Percentiles rank a stretch among this genome's conserved stretches.
phyloP scores from a whole-genome alignment of 2,888 invertebrate genomes.

The Aporophyla lueneburgensis region DNA sequence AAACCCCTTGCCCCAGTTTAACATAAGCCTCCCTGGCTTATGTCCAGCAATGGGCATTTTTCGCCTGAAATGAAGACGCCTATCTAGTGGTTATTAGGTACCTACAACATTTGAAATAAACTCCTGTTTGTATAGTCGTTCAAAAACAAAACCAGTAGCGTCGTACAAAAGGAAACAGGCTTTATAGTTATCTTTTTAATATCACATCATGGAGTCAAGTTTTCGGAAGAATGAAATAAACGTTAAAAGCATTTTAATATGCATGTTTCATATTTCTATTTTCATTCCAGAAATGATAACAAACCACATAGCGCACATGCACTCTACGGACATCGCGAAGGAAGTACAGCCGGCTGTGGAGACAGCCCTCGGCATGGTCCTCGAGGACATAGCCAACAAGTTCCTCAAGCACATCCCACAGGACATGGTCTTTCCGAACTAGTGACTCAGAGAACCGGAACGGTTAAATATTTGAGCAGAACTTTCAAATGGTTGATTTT shows the following conservation, averaged over 20 bases:
- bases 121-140: too few relatives aligned
- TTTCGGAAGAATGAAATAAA: too few relatives aligned
- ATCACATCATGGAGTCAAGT: too few relatives aligned
- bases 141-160: too few relatives aligned
- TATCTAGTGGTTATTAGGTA: too few relatives aligned
- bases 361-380: conserved; percentile 90
- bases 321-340: conserved; percentile 89
- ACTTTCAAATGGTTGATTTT: neutral
- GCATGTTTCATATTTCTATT: neutral
- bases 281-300: conserved; percentile 90
- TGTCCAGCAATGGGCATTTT: too few relatives aligned
- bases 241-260: neutral
- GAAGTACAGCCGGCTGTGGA: conserved; percentile 92
- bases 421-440: conserved; percentile 87
- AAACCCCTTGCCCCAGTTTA: too few relatives aligned
- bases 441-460: neutral
- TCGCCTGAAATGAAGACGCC: too few relatives aligned
- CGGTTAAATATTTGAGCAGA: neutral
- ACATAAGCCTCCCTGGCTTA: too few relatives aligned
- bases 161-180: too few relatives aligned
- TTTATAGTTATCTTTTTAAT: too few relatives aligned
- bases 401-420: conserved; percentile 87
- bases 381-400: conserved; percentile 91
- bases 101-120: too few relatives aligned
- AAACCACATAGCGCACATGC: conserved; percentile 91